These are phyloP conservation scores for Antedon mediterranea DNA, from an alignment of 53 echinoderm and acorn worm species.

Conservation along the genomic window DNA sequence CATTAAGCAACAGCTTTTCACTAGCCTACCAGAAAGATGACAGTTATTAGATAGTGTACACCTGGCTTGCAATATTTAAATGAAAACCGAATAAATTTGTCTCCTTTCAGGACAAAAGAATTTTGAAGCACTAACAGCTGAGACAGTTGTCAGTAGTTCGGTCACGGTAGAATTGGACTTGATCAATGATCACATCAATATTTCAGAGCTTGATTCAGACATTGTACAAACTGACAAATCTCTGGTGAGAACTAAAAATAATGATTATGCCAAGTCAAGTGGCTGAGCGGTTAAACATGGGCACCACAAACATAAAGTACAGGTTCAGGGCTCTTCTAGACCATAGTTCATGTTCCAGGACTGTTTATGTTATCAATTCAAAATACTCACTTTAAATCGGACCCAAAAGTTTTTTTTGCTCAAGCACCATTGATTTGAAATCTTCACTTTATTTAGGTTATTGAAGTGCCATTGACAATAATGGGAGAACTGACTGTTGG, in stretches of 20 bases:
- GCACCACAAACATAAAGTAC: no score
- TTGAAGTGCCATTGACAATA: constrained; percentile 20
- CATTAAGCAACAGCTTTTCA: no score
- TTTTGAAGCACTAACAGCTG: constrained; percentile 21
- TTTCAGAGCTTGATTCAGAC: constrained; percentile 33
- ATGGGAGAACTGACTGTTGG: constrained; percentile 28
- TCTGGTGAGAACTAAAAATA: constrained; percentile 8
- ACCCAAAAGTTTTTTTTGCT: no score
- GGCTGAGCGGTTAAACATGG: no score
- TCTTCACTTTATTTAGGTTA: neutral
- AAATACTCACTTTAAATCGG: no score
- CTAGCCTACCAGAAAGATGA: neutral
- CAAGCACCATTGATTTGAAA: no score
- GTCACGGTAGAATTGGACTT: constrained; percentile 35
- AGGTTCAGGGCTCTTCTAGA: no score
- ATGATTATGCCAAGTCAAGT: no score
- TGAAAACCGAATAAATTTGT: neutral
- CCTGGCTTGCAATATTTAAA: neutral
- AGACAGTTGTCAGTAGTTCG: constrained; percentile 9
- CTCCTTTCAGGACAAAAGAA: constrained; percentile 41
- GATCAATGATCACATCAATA: constrained; percentile 41
- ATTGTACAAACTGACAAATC: constrained; percentile 23
- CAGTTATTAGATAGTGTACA: neutral
- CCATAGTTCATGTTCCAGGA: no score
- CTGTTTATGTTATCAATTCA: no score